Evolutionary conservation across 1,140 invertebrate genomes (phyloP), one percentile per base, ranked within the genome.

Genomic region (Pristionchus pacificus): DNA sequence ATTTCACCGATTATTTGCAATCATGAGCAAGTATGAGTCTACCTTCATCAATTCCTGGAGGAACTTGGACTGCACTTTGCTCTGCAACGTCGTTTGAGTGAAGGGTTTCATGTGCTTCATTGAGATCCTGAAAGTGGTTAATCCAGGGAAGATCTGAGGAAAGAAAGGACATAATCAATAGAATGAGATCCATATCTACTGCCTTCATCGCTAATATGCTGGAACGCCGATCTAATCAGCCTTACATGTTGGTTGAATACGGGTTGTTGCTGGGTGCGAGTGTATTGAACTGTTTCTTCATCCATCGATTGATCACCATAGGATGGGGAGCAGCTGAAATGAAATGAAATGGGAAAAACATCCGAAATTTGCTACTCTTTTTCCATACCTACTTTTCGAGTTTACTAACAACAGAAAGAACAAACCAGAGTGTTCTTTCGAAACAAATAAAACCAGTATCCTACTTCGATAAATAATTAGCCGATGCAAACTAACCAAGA

Each of bases 51-150:
- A 71, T 69, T 83, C 80, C 65, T 83, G 81, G 14, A 82, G 65
- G 57, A 79, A 77, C 38, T 77, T 77, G 13, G 80, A 80, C 57
- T 75, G 71, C 15, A 81, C 76, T 74, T 83, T 83, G 70, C 67
- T 83, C 72, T 83, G 81, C 24, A 83, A 65, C 33, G 65, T 80
- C 0, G 79, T 78, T 71, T 83, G 81, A 33, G 84, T 79, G 60
- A 84, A 83, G 15, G 81, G 81, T 68, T 84, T 83, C 82, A 83
- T 78, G 55, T 84, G 77, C 66, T 78, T 77, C 27, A 84, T 73
- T 28, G 77, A 72, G 14, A 83, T 72, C 13, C 81, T 83, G 63
- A 61, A 80, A 71, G 25, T 32, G 24, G n/a, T n/a, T n/a, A n/a
- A n/a, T n/a, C n/a, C n/a, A n/a, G n/a, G n/a, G n/a, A n/a, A 3